Evolutionary conservation across 2,113 vertebrate species (phyloP).

Genomic region (Sphaerodactylus townsendi): DNA sequence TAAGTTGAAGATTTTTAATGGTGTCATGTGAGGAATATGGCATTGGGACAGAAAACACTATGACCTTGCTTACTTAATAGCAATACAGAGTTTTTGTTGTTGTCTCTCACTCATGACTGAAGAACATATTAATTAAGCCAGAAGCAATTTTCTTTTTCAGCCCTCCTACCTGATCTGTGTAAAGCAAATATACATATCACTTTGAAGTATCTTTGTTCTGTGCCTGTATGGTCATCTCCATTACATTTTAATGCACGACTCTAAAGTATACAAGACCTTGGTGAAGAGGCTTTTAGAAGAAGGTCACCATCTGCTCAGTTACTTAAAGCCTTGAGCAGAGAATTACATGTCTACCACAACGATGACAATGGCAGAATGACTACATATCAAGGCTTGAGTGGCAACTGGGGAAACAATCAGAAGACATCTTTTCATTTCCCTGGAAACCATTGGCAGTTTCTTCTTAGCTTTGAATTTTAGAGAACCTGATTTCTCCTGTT

Average conservation of each 20-base stretch:
- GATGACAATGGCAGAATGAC: conserved; percentile 21
- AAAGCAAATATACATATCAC: conserved; percentile 34
- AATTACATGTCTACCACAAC: conserved; percentile 47
- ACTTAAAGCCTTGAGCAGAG: conserved; percentile 46
- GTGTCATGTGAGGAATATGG: conserved; percentile 28
- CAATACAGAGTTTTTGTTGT: conserved; percentile 32
- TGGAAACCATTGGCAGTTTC: conserved; percentile 27
- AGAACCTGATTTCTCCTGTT: conserved; percentile 2
- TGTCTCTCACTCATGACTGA: conserved; percentile 15
- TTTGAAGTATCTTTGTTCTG: conserved; percentile 49
- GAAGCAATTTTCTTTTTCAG: conserved; percentile 41
- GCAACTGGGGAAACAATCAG: conserved; percentile 37
- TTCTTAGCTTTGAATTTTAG: not conserved
- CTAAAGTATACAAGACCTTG: not conserved
- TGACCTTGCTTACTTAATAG: conserved; percentile 29
- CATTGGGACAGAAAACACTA: conserved; percentile 19
- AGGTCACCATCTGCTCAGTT: conserved; percentile 65
- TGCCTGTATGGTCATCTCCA: conserved; percentile 47
- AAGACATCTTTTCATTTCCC: conserved; percentile 28
- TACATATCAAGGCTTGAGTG: conserved; percentile 26
- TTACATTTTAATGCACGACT: conserved; percentile 61
- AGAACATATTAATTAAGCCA: conserved; percentile 30
- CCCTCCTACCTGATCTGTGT: conserved; percentile 22
- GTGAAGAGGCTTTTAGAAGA: conserved; percentile 38
- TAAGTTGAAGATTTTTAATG: not conserved